Conservation (phyloP, 1,140 invertebrate species). For the Andrena cerasifolii region DNA sequence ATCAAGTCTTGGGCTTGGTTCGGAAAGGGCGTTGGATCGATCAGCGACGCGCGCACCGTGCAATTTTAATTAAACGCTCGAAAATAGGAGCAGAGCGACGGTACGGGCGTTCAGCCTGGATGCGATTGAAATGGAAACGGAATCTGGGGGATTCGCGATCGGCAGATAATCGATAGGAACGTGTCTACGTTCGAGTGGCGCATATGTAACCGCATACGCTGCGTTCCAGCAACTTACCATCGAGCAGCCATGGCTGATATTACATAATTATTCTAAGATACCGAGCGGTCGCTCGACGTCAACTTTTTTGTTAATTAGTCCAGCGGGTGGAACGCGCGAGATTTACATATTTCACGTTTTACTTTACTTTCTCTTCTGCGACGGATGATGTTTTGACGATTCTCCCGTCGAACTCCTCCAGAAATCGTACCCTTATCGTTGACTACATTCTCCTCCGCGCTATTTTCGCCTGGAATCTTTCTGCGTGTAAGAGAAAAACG, state of each 20-base stretch:
- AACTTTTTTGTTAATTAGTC: too few relatives aligned
- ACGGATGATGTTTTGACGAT: not conserved
- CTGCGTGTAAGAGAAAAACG: not conserved
- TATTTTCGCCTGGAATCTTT: not conserved
- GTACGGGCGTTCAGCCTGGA: too few relatives aligned
- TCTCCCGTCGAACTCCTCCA: too few relatives aligned
- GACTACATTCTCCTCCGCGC: not conserved
- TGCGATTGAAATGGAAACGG: not conserved
- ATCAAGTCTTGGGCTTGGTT: too few relatives aligned
- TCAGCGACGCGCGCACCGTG: too few relatives aligned
- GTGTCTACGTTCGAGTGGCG: not conserved
- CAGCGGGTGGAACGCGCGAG: too few relatives aligned
- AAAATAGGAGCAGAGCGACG: too few relatives aligned
- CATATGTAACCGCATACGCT: not conserved
- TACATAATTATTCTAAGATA: conserved; percentile 20
- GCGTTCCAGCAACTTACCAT: not conserved
- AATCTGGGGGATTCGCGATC: too few relatives aligned
- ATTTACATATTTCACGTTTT: not conserved
- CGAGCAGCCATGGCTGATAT: not conserved
- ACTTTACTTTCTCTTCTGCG: not conserved
- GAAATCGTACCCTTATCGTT: not conserved
- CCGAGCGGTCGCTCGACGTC: too few relatives aligned
- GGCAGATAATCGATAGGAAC: not conserved
- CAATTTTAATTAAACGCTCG: too few relatives aligned
- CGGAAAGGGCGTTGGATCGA: too few relatives aligned